Evolutionary conservation across 2,113 vertebrate species (phyloP), one percentile per base, ranked within the genome.

Genomic region (Nansenia antarctica): DNA sequence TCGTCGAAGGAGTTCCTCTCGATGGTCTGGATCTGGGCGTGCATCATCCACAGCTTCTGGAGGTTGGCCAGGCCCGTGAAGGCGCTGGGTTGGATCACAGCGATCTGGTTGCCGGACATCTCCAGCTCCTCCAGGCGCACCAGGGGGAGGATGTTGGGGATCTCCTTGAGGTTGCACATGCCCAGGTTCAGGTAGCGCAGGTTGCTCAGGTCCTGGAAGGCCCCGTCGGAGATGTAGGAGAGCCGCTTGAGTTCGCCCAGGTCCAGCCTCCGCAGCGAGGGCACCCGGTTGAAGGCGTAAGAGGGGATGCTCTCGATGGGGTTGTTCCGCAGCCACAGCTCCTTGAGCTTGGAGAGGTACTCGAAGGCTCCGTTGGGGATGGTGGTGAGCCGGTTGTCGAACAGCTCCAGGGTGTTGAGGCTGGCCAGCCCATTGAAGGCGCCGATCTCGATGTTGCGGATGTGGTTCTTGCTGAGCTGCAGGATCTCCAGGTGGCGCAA

Each of bases 41-140:
- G 91, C 91, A 99, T 98, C 94, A 99, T 97, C 97, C 96, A 98
- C 84, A 99, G 86, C 92, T 98, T 98, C 83, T 98, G 97, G 80
- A 99, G 95, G 75, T 91, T 91, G 24, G 68, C 76, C 35, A 93
- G 77, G 26, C 91, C 91, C 29, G 86, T 87, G 61, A 93, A 93
- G 1, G 90, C 83, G 68, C 88, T 89, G 27, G 90, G 91, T 68
- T 91, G 91, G 54, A 93, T 54, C 31, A 91, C 68, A 0, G 91
- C 60, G 60, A 93, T 84, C 81, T 91, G 91, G 72, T 93, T 93
- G 31, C 91, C 91, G 9, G 91, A 93, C 91, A 93, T 92, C 78
- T 93, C 91, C 5, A 93, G 82, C 73, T 93, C 91, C 65, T 93
- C 91, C 29, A 93, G 85, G 47, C 86, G 85, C 24, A 92, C 73